Evolutionary conservation across 2,113 vertebrate species (phyloP), one percentile per base, ranked within the genome.

Genomic region (Phalacrocorax carbo): DNA sequence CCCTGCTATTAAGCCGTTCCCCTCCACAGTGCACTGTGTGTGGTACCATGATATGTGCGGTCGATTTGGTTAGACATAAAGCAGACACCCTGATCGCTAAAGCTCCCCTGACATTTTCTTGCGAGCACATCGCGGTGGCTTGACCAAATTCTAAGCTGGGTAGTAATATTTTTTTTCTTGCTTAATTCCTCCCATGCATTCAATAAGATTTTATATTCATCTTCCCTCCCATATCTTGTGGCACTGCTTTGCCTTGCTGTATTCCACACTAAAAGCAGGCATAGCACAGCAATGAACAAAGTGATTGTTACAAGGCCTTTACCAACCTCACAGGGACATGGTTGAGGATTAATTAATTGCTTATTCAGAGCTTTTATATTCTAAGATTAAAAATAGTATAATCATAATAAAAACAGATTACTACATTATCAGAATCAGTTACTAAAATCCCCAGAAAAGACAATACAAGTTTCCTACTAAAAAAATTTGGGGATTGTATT

Each of bases 331-430:
- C 38, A 92, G 85, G 75, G 79, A 93, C 25, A 46, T 36, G 36
- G 66, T 49, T 49, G 51, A 83, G 68, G 76, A 96, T 95, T 96
- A 92, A 92, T 94, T 96, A 92, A 88, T 46, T 3, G 20, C 66
- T 93, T 81, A 62, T 92, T 86, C 72, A 55, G 83, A 84, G 46
- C 62, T 86, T 88, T 88, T 73, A 58, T 86, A 77, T 80, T 49
- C 58, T 80, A 90, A 83, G 84, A 68, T 81, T 92, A 94, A 93
- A 95, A 92, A 65, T 62, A 77, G 58, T 55, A 88, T 54, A 81
- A 88, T 90, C 15, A 30, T 66, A 90, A 81, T 42, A 86, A 90
- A 94, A 83, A 7, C 10, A 13, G 8, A 88, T 94, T 92, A 76
- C 38, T 51, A 60, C 26, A 19, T 90, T 95, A 88, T 68, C 75